Evolutionary conservation across 2,797 vertebrate genomes (phyloP), one percentile per base, ranked within the genome.

Genomic region (Gobio occitaniae): DNA sequence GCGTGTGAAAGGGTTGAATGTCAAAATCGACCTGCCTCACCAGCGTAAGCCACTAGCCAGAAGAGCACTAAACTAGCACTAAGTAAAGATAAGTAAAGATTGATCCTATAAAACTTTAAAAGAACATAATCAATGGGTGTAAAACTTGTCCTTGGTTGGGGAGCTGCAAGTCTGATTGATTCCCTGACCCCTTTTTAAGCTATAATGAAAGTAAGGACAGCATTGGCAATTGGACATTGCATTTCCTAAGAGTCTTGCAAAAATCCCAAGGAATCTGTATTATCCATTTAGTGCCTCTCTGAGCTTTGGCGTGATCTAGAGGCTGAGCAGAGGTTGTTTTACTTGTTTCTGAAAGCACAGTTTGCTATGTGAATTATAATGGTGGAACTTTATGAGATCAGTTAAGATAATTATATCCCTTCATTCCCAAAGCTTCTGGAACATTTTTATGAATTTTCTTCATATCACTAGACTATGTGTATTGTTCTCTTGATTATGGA

Each of bases 391-490:
- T 89, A 91, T 88, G 88, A 89, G 86, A 89, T 90, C 92, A 93
- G 91, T 93, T 92, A 93, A 91, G 90, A 90, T 94, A 94, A 93
- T 93, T 92, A 88, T 86, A 89, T 87, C 82, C 80, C 82, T 38
- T 71, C 15, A 44, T 41, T 87, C 90, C 87, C 72, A 87, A 85
- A 89, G 87, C 87, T 72, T 86, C 69, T 78, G 90, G 86, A 88
- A 87, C 90, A 89, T 90, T 78, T 91, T 91, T 89, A 88, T 87
- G 86, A 89, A 87, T 92, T 92, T 90, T 92, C 80, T 36, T n/a
- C 15, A 88, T 52, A 50, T 66, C 61, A 50, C 25, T 25, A 25
- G 25, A 25, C 25, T 79, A 41, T 36, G 75, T 54, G 41, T 80
- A 50, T 68, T 68, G 88, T 91, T 85, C 70, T 84, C 86, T 84